Percentiles rank a stretch among this genome's conserved stretches.
These are phyloP conservation scores for Anguilla japonica DNA, from an alignment of 2,113 vertebrate species.

Conservation along the genomic window DNA sequence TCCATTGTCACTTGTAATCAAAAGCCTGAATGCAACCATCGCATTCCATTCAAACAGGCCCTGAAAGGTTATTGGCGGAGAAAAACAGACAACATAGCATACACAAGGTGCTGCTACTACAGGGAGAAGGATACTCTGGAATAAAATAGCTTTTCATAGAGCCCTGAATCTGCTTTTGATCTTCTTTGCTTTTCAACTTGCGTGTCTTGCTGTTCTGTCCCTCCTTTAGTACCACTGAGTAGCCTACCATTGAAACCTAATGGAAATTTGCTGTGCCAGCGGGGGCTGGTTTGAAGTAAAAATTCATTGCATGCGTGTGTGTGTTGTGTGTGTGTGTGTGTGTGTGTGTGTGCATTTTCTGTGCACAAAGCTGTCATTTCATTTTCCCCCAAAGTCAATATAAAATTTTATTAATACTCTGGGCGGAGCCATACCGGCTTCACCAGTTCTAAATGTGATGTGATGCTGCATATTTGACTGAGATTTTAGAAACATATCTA, in stretches of 20 bases:
- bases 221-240: not conserved
- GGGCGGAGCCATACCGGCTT: no score
- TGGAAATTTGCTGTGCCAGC: not conserved
- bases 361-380: not conserved
- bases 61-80: not conserved
- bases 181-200: not conserved
- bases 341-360: not conserved
- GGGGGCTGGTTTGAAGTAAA: not conserved
- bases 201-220: not conserved
- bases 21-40: not conserved
- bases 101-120: not conserved
- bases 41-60: not conserved
- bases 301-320: not conserved
- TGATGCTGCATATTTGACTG: no score
- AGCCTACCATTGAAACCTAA: not conserved
- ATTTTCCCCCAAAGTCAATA: no score
- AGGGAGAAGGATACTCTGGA: not conserved
- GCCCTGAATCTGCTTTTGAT: not conserved
- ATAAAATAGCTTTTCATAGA: not conserved
- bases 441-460: not conserved
- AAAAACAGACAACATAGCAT: not conserved
- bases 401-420: no score
- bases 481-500: no score
- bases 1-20: not conserved
- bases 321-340: not conserved